Conservation (phyloP, 2,113 vertebrate species). For the Cinclus mexicanus region DNA sequence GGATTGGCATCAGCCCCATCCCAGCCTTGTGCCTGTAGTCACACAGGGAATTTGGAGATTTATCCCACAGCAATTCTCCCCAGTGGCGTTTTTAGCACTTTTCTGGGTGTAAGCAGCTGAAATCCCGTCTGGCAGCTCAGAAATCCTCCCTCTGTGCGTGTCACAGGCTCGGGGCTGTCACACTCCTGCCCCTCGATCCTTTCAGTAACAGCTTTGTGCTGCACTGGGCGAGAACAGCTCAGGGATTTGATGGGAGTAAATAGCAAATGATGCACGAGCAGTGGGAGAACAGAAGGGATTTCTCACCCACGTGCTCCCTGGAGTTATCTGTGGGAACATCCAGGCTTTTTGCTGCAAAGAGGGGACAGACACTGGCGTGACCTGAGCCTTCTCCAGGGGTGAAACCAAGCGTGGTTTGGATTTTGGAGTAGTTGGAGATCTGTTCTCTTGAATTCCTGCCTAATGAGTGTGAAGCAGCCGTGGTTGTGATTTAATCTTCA, state of each 20-base stretch:
- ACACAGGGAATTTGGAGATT: neutral
- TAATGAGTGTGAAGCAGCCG: neutral
- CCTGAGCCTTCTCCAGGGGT: neutral
- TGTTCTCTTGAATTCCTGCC: neutral
- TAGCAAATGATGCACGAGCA: neutral
- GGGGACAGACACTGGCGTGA: neutral
- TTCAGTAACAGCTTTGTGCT: conserved; percentile 4
- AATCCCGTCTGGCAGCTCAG: neutral
- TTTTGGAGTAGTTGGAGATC: neutral
- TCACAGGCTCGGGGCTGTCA: neutral
- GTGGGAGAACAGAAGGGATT: neutral
- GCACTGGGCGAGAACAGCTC: neutral
- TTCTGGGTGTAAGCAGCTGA: neutral
- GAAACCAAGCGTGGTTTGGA: neutral
- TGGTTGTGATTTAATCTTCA: neutral
- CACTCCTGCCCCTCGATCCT: conserved; percentile 14
- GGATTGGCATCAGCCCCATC: neutral
- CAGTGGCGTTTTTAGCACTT: neutral
- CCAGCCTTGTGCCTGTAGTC: neutral
- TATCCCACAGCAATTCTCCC: neutral
- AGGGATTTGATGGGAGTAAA: neutral
- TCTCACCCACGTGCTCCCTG: neutral
- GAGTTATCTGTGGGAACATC: neutral
- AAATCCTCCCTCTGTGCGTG: neutral
- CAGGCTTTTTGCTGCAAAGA: neutral